phyloP scores from a whole-genome alignment of 2,888 invertebrate species.

The Sthenelais limicola region DNA sequence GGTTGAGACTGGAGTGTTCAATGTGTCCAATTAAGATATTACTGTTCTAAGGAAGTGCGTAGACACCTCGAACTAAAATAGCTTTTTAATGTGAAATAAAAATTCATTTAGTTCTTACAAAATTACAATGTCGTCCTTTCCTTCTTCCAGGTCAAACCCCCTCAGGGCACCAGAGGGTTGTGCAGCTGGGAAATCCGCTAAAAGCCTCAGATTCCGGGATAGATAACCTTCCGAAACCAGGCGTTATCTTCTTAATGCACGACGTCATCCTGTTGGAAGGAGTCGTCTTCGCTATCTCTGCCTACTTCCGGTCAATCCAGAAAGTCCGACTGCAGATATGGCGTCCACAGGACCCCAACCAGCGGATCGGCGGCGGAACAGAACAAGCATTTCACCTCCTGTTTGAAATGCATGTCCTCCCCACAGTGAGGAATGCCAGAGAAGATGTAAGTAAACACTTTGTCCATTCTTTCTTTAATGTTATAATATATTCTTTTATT shows the following conservation, averaged over 20 bases:
- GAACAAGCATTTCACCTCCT: constrained; percentile 36
- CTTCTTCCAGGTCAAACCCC: not conserved
- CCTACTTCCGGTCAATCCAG: constrained; percentile 45
- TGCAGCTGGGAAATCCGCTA: constrained; percentile 45
- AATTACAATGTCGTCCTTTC: too few species aligned
- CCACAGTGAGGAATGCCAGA: constrained; percentile 29
- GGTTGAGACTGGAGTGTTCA: too few species aligned
- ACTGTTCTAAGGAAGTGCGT: too few species aligned
- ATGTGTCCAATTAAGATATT: too few species aligned
- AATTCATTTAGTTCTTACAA: too few species aligned
- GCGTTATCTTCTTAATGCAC: constrained; percentile 46
- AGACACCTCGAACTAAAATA: too few species aligned
- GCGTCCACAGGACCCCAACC: constrained; percentile 29
- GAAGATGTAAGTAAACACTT: constrained; percentile 50
- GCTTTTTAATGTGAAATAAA: too few species aligned
- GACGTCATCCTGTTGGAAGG: constrained; percentile 43
- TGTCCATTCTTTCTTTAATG: too few species aligned
- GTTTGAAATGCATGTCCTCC: constrained; percentile 38
- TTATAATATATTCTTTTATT: too few species aligned
- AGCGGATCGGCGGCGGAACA: not conserved
- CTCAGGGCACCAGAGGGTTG: not conserved
- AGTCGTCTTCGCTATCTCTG: constrained; percentile 50
- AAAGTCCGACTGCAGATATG: constrained; percentile 48
- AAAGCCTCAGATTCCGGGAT: constrained; percentile 41
- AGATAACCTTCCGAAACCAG: constrained; percentile 37